phyloP scores from a whole-genome alignment of 2,113 vertebrate genomes.

The Tetrax tetrax region DNA sequence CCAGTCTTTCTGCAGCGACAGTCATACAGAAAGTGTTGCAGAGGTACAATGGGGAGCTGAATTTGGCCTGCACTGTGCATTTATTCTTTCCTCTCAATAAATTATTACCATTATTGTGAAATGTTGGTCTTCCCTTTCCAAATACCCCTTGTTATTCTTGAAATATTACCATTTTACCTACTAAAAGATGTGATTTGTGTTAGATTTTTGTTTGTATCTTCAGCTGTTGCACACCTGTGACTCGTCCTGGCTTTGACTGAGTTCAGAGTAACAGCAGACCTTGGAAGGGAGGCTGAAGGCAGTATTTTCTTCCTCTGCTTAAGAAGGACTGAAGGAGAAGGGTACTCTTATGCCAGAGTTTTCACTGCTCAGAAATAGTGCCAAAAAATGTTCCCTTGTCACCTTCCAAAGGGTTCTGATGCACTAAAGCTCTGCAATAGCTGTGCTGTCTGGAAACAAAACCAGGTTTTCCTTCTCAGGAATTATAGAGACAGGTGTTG shows the following conservation, averaged over 20 bases:
- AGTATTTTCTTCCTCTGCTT: conserved; percentile 42
- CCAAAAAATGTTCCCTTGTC: neutral
- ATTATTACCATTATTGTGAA: neutral
- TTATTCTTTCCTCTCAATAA: neutral
- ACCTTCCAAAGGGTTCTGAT: neutral
- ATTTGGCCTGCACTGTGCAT: neutral
- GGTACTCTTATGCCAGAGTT: neutral
- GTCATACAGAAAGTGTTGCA: neutral
- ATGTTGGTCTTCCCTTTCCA: neutral
- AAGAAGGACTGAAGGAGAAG: neutral
- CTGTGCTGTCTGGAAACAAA: neutral
- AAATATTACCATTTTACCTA: neutral
- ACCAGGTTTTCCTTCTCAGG: neutral
- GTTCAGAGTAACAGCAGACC: neutral
- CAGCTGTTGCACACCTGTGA: neutral
- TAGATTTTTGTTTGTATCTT: neutral
- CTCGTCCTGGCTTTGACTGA: conserved; percentile 30
- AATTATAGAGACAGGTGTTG: neutral
- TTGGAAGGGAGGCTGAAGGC: neutral
- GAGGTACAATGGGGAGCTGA: neutral
- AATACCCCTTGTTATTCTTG: neutral
- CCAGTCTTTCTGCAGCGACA: neutral
- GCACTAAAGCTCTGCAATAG: neutral
- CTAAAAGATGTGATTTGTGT: neutral
- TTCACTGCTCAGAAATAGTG: neutral